phyloP scores from a whole-genome alignment of 1,140 invertebrate species.

The Drosophila aff. region DNA sequence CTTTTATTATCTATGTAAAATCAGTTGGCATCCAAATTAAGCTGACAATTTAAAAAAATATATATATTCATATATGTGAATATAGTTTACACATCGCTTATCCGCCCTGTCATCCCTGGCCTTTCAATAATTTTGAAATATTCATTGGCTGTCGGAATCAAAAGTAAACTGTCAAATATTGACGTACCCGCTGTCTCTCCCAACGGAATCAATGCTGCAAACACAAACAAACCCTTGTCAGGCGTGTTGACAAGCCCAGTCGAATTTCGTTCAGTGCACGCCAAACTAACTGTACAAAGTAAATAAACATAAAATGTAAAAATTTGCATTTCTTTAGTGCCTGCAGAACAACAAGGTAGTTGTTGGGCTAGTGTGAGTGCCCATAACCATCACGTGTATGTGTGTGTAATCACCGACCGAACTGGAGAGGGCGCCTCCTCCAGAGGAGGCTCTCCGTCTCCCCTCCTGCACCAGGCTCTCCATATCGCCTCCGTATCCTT shows the following conservation, averaged over 20 bases:
- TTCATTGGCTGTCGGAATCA: conserved; percentile 41
- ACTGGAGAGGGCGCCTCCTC: conserved; percentile 15
- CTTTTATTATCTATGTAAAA: neutral
- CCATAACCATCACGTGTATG: conserved; percentile 28
- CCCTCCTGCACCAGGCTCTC: conserved; percentile 11
- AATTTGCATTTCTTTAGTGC: conserved; percentile 51
- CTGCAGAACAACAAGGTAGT: conserved; percentile 18
- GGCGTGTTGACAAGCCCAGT: conserved; percentile 36
- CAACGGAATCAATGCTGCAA: conserved; percentile 35
- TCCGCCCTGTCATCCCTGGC: conserved; percentile 9
- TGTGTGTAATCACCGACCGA: conserved; percentile 50
- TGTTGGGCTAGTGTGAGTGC: conserved; percentile 14
- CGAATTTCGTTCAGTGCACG: conserved; percentile 57
- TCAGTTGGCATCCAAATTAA: neutral
- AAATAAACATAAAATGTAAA: conserved; percentile 74
- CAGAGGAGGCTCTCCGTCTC: neutral
- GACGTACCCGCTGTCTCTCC: conserved; percentile 4
- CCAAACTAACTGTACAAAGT: conserved; percentile 66
- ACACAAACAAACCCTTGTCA: conserved; percentile 22
- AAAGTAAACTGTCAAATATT: conserved; percentile 50
- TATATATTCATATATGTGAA: no score
- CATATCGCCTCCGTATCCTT: conserved; percentile 38
- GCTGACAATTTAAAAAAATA: neutral
- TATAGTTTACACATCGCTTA: neutral
- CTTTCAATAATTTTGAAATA: conserved; percentile 36